Base-by-base conservation (phyloP, 1,140 invertebrate genomes). In the Drosophila ercepeae region DNA sequence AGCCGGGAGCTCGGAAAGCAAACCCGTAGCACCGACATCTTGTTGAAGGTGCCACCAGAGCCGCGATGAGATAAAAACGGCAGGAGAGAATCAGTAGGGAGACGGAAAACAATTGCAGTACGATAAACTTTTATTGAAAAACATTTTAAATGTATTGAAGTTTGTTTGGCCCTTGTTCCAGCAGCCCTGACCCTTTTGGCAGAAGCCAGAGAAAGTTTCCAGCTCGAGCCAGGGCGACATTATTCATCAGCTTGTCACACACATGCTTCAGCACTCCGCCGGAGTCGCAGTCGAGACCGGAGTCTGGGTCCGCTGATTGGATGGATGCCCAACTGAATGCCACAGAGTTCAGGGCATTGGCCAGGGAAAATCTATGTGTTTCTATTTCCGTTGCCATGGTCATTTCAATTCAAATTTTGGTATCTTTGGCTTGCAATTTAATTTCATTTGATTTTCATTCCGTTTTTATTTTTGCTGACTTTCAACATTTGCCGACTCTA, bases 91-190 rank as follows among this genome's bases (percentile, higher is more conserved):
- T 7, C 46, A 29, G 29, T 9, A 8, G 16, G 39, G 60, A 39
- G 42, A 49, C 44, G 45, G 48, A 74, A 77, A 86, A 88, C 81
- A 84, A 84, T 84, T 84, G 81, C 67, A 77, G 58, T 59, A 59
- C 55, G 76, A 65, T 74, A 75, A 84, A 84, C 54, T 84, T 84
- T 84, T 84, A 84, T 84, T 84, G 81, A 81, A 84, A 84, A 84
- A 81, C 81, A 84, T 84, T 84, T 86, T 69, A 88, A 86, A 84
- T 84, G 81, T 84, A 76, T 69, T 53, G 50, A 63, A 73, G 48
- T 71, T 53, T 64, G 36, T 75, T 59, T 75, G 68, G 52, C 52
- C 68, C 63, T 55, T 45, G 51, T 58, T 71, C 39, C 41, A 44
- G 49, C 63, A 48, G 53, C 63, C 45, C 60, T 55, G 52, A 59